phyloP scores from a whole-genome alignment of 2,888 invertebrate species.

The Bugulina stolonifera region DNA sequence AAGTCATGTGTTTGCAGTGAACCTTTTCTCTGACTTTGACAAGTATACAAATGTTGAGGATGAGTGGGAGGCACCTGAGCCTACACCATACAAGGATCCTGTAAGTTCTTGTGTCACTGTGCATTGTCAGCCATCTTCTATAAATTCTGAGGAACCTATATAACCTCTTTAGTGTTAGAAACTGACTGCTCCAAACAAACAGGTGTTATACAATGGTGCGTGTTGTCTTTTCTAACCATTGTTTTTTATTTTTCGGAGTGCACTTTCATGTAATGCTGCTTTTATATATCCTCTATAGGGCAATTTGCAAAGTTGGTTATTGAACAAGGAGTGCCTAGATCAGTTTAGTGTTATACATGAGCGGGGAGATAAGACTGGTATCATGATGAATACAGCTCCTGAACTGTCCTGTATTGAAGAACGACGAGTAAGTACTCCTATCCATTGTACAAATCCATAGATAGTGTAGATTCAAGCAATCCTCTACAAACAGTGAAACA shows the following conservation, averaged over 20 bases:
- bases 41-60: constrained; percentile 86
- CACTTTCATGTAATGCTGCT: too few relatives aligned
- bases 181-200: too few relatives aligned
- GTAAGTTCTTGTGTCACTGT: constrained; percentile 38
- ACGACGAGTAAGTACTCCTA: constrained; percentile 56
- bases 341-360: constrained; percentile 87
- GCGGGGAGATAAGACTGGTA: constrained; percentile 69
- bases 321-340: constrained; percentile 91
- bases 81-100: constrained; percentile 79
- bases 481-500: too few relatives aligned
- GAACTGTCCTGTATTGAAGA: constrained; percentile 76
- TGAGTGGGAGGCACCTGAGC: constrained; percentile 85
- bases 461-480: not conserved
- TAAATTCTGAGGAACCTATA: too few relatives aligned
- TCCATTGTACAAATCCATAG: too few relatives aligned
- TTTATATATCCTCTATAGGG: constrained; percentile 59
- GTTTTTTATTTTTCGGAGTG: too few relatives aligned
- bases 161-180: too few relatives aligned
- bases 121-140: not conserved
- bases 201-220: too few relatives aligned
- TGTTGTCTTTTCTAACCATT: too few relatives aligned
- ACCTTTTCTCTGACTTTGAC: constrained; percentile 88
- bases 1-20: constrained; percentile 85
- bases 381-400: constrained; percentile 82
- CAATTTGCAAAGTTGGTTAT: constrained; percentile 84